Percentiles rank a stretch among this genome's conserved stretches.
phyloP scores from a whole-genome alignment of 2,888 invertebrate species.

The Lymantria monacha region DNA sequence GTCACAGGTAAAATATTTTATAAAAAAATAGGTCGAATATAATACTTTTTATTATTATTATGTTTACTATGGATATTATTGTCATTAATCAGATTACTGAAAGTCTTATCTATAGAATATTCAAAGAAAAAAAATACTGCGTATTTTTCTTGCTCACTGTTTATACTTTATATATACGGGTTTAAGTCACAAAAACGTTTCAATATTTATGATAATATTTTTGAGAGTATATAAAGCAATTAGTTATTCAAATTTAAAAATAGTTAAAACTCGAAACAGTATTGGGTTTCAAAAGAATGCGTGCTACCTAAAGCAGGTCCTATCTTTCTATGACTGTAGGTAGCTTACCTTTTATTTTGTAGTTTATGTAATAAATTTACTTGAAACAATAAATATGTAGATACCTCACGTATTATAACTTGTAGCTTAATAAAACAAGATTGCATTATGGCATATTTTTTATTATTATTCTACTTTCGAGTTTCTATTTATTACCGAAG shows the following conservation, averaged over 20 bases:
- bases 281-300: slow-evolving; percentile 1
- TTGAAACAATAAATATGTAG: slow-evolving; percentile 15
- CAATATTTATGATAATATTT: neutral
- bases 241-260: neutral
- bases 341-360: slow-evolving; percentile 20
- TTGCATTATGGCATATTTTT: slow-evolving; percentile 2
- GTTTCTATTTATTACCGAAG: neutral
- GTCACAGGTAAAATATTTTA: no score
- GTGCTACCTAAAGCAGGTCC: neutral
- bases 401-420: slow-evolving; percentile 23
- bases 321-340: slow-evolving; percentile 1
- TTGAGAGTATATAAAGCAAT: neutral
- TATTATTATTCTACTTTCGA: neutral
- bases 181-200: neutral
- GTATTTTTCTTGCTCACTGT: neutral
- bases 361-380: slow-evolving; percentile 14
- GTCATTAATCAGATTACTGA: no score
- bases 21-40: no score
- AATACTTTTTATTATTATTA: no score
- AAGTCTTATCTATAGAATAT: no score
- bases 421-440: neutral
- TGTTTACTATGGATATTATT: no score
- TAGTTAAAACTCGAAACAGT: neutral
- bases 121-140: neutral
- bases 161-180: neutral